phyloP scores from a whole-genome alignment of 2,888 invertebrate genomes.

The Smittia aterrima region DNA sequence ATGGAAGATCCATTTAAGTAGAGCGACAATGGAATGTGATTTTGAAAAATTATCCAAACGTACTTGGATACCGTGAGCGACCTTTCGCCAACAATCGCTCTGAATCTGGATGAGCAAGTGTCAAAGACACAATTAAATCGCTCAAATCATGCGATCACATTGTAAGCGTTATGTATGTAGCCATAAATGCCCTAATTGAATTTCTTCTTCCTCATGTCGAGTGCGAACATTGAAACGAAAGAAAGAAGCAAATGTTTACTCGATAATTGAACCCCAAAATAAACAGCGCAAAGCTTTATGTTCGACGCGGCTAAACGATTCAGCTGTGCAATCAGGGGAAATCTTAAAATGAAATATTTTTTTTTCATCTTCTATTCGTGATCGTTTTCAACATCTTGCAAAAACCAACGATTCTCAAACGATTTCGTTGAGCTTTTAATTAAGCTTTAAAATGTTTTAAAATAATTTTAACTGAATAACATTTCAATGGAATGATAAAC shows the following conservation, averaged over 20 bases:
- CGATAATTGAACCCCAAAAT: conserved; percentile 28
- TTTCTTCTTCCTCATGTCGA: conserved; percentile 30
- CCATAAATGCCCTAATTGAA: conserved; percentile 38
- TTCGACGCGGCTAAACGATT: background rate
- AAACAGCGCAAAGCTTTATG: background rate
- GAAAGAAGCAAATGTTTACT: conserved; percentile 20
- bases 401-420: no score
- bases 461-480: no score
- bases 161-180: background rate
- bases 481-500: no score
- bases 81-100: background rate
- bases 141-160: background rate
- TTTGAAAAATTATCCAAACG: conserved; percentile 31
- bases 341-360: no score
- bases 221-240: background rate
- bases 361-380: no score
- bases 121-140: conserved; percentile 32
- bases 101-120: conserved; percentile 31
- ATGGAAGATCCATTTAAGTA: conserved; percentile 13
- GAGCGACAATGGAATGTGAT: conserved; percentile 9
- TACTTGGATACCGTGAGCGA: conserved; percentile 25
- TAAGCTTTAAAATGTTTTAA: no score
- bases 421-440: no score
- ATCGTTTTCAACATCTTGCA: no score
- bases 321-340: no score